Conservation (phyloP, 2,113 vertebrate genomes). For the Butorides virescens region DNA sequence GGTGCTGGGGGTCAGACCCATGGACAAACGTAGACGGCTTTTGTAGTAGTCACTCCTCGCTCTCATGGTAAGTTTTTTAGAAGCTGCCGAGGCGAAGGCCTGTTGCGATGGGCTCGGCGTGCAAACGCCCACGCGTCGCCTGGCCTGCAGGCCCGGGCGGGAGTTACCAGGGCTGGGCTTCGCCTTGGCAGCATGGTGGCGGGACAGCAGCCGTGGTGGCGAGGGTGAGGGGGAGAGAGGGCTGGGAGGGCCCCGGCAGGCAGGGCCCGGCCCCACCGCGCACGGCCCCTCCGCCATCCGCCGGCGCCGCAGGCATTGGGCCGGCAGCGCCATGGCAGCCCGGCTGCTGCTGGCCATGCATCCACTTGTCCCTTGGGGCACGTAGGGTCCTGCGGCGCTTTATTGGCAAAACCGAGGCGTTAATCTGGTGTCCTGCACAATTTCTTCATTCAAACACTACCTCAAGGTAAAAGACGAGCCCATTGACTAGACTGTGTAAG, state of each 20-base stretch:
- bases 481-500: neutral
- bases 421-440: neutral
- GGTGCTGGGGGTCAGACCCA: neutral
- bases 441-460: conserved; percentile 55
- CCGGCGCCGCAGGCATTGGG: neutral
- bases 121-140: neutral
- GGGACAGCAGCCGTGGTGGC: neutral
- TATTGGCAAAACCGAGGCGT: neutral
- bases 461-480: conserved; percentile 23
- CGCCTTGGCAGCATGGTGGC: neutral
- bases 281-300: neutral
- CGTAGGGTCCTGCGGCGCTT: neutral
- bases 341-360: neutral
- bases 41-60: neutral
- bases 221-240: neutral
- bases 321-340: neutral
- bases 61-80: neutral
- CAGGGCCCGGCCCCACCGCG: neutral
- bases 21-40: neutral
- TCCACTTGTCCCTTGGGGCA: neutral
- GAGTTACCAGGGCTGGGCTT: neutral
- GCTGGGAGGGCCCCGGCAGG: no score
- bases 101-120: neutral
- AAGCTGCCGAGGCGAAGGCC: neutral
- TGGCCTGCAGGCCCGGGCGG: neutral